Evolutionary conservation across 2,113 vertebrate species (phyloP), one percentile per base, ranked within the genome.

Genomic region (Salminus brasiliensis): DNA sequence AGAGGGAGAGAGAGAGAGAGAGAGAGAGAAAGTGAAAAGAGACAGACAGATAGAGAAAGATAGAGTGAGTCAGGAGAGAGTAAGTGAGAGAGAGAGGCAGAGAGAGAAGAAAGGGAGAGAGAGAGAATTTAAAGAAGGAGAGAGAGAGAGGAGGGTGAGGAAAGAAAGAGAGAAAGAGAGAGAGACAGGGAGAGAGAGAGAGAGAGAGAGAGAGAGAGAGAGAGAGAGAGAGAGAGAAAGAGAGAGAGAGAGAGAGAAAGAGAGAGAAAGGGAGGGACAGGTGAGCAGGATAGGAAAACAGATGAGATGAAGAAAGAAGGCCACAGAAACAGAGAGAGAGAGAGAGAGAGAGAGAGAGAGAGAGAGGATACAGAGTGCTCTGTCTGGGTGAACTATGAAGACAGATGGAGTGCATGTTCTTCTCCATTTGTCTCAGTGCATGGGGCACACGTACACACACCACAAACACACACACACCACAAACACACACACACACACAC

Each of bases 381-480:
- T 60, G 21, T 41, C 76, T 30, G 52, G 27, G 36, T 60, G 66
- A 59, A 27, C n/a, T 47, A 70, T 77, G 75, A 70, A 78, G 76
- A 78, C 39, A 47, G 55, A 78, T 78, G 52, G 39, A 78, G 76
- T 70, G 25, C 53, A 45, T 36, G 52, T 10, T 70, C 12, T 60
- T 60, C 52, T 70, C 12, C 68, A 70, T 78, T 78, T 60, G 76
- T 70, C 66, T 78, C 15, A 30, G 43, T 30, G 43, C 30, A 39
- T 76, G 23, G 23, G 13, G 11, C 62, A 59, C 41, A 34, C 49
- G 18, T 18, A 15, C 30, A 55, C 76, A 39, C 67, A 52, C n/a
- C n/a, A n/a, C n/a, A n/a, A n/a, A n/a, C n/a, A n/a, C 43, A 71
- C 55, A 62, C 39, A 70, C 65, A 57, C 62, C n/a, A n/a, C n/a